phyloP scores from a whole-genome alignment of 2,888 invertebrate species.

The Lathronympha strigana region DNA sequence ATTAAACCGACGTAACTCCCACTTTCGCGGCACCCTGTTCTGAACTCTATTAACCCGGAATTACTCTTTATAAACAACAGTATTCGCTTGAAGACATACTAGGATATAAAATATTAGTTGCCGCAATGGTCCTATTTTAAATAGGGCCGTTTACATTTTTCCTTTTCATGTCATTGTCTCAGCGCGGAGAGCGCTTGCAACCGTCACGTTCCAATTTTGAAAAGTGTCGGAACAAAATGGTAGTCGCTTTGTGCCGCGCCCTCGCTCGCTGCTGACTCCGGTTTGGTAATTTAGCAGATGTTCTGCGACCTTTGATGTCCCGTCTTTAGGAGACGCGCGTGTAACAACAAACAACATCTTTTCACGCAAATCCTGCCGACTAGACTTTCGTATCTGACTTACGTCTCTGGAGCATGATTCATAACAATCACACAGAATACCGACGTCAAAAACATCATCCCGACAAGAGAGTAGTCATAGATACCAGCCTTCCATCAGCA shows the following conservation, averaged over 20 bases:
- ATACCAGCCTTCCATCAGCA: constrained; percentile 71
- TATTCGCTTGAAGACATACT: constrained; percentile 55
- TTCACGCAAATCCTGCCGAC: too few relatives aligned
- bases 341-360: background rate
- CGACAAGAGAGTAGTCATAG: constrained; percentile 73
- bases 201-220: constrained; percentile 85
- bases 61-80: constrained; percentile 38
- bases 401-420: constrained; percentile 73
- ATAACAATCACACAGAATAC: constrained; percentile 75
- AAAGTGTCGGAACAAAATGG: constrained; percentile 84
- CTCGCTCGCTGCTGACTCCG: constrained; percentile 63
- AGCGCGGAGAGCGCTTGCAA: constrained; percentile 81
- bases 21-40: constrained; percentile 53
- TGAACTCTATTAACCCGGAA: constrained; percentile 50
- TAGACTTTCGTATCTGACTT: too few relatives aligned
- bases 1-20: constrained; percentile 62
- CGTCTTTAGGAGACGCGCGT: constrained; percentile 52
- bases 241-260: constrained; percentile 77
- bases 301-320: constrained; percentile 72
- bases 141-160: constrained; percentile 83
- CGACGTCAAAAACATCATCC: constrained; percentile 77
- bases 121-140: constrained; percentile 76
- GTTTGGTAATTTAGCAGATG: constrained; percentile 81
- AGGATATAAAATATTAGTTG: constrained; percentile 72
- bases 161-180: constrained; percentile 84